A percentile compares a stretch with the other conserved stretches of the same genome.
phyloP scores from a whole-genome alignment of 1,140 invertebrate genomes.

The Anastatus disparis region DNA sequence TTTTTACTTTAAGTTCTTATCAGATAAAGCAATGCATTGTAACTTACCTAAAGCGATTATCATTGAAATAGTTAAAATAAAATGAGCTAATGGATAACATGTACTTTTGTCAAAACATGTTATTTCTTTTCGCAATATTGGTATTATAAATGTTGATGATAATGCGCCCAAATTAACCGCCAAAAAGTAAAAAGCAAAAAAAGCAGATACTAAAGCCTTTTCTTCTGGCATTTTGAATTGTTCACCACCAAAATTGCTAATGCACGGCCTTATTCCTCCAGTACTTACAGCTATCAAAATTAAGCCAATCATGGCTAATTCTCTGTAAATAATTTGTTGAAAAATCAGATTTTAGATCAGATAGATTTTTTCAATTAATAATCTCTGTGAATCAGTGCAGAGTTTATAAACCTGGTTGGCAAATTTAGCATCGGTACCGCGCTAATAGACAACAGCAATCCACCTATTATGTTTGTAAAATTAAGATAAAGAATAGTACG shows the following conservation, averaged over 20 bases:
- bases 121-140: conserved; percentile 83
- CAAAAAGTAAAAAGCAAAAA: conserved; percentile 95
- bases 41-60: conserved; percentile 77
- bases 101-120: conserved; percentile 82
- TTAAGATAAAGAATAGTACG: no score
- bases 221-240: conserved; percentile 88
- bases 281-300: conserved; percentile 89
- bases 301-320: conserved; percentile 81
- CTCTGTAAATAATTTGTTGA: no score
- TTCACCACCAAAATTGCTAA: conserved; percentile 96
- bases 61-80: conserved; percentile 89
- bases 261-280: conserved; percentile 97
- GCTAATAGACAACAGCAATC: no score
- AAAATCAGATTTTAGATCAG: no score
- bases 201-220: conserved; percentile 79
- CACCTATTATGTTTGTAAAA: no score
- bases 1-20: no score
- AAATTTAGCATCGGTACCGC: no score
- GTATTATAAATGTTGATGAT: conserved; percentile 89
- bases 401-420: no score
- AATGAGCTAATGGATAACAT: conserved; percentile 93
- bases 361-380: no score
- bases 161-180: conserved; percentile 92
- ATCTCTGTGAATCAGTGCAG: no score
- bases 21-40: no score